A percentile compares a stretch with the other conserved stretches of the same genome.
Evolutionary conservation across 2,797 vertebrate species (phyloP).

Genomic region (Arnoldichthys spilopterus): DNA sequence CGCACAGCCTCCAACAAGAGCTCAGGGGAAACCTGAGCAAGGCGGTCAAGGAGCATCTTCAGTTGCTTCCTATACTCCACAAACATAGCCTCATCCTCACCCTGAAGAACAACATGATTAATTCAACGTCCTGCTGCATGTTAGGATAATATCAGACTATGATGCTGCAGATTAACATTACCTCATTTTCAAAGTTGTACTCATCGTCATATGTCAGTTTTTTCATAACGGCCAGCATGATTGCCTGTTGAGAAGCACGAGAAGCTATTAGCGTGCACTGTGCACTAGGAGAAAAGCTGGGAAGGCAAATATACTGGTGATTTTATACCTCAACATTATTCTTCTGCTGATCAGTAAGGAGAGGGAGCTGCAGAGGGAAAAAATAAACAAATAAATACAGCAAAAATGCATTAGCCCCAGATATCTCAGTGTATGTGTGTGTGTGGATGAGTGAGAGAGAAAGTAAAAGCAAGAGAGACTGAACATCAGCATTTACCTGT

Average conservation of each 20-base stretch:
- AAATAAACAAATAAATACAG: background rate
- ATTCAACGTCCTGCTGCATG: no score
- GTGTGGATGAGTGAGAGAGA: background rate
- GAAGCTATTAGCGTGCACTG: background rate
- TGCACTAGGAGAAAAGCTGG: background rate
- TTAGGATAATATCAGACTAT: background rate
- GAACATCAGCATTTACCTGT: slow-evolving; percentile 78
- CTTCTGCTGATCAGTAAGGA: slow-evolving; percentile 92
- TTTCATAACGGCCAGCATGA: slow-evolving; percentile 98
- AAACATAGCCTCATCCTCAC: slow-evolving; percentile 99
- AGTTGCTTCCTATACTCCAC: slow-evolving; percentile 98
- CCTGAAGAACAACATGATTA: slow-evolving; percentile 79
- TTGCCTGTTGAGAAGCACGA: slow-evolving; percentile 74
- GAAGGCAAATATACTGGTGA: no score
- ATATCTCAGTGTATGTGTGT: background rate
- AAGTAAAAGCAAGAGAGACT: background rate
- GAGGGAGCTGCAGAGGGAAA: slow-evolving; percentile 79
- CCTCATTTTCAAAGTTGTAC: slow-evolving; percentile 99
- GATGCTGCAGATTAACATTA: slow-evolving; percentile 59
- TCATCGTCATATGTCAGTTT: slow-evolving; percentile 98
- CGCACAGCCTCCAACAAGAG: slow-evolving; percentile 90
- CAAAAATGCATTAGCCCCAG: background rate
- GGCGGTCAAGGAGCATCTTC: slow-evolving; percentile 93
- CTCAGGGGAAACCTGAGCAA: slow-evolving; percentile 97
- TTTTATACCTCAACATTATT: slow-evolving; percentile 88